Base-by-base conservation (phyloP, 2,888 invertebrate species). In the Oligia strigilis region DNA sequence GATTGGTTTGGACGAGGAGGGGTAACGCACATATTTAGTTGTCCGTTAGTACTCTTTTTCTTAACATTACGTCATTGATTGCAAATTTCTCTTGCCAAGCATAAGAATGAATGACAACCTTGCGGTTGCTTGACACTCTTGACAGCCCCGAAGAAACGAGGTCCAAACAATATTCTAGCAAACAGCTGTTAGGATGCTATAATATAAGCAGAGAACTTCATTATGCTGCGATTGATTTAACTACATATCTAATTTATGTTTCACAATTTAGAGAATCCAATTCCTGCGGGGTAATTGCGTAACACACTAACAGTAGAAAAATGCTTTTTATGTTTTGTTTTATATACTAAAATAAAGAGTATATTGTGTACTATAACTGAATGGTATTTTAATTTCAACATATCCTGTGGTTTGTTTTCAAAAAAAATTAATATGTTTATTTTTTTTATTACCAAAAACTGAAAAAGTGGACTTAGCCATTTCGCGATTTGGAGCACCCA, bases 71-170 rank as follows among this genome's bases (percentile, higher is more conserved):
- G 40, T 55, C 46, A 81, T 60, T 29, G 9, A 40, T 65, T 60
- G 23, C 40, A 9, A 66, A 73, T 58, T 77, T 67, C 58, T 60
- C 49, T 81, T 58, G 49, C 17, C 64, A 58, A 23, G 36, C 11
- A 65, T 80, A 14, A 29, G 6, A 29, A 29, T 29, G 23, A 60
- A 29, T 43, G 23, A 60, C 23, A 72, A 78, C 78, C 52, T 64
- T 78, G 78, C 17, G 8, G 29, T 67, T 52, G 36, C 69, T 64
- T 29, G 29, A 62, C 62, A 62, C 58, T 58, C 23, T 58, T 58
- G 29, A 43, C 29, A 62, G 78, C 52, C 43, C 78, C 52, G 43
- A 64, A 69, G 77, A 78, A n/a, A 29, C 66, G 40, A 67, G 43
- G 23, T 67, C 4, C 55, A 62, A 29, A 70, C 60, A 55, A 46